Base-by-base conservation (phyloP, 2,888 invertebrate genomes). In the Cartodere bifasciata region DNA sequence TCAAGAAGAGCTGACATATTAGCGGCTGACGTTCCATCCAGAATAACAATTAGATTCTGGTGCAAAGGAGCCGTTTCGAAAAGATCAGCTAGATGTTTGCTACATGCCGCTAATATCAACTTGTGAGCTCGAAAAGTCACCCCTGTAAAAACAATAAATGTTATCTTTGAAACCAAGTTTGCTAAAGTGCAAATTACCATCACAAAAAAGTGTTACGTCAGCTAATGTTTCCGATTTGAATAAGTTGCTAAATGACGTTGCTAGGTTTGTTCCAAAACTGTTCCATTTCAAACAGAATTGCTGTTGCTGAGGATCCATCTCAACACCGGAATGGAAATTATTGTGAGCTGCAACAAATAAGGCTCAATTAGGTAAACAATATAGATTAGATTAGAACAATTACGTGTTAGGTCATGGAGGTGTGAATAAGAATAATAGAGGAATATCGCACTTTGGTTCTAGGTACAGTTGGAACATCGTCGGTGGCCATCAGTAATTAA, bases 241-340 rank as follows among this genome's bases (percentile, higher is more conserved):
- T 58, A 88, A 72, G 67, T 84, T 86, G 57, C 86, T 85, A 68
- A 87, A 88, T 52, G 87, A 84, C 52, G 85, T 84, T 53, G 87
- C 86, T 66, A 88, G 71, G 69, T 88, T 88, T 56, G 82, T 85
- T 62, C 87, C 87, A 66, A 87, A 88, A 70, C 86, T 87, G 76
- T 87, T 88, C 88, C 88, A 88, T 74, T 88, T 87, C 55, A 88
- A 74, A 72, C 87, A 87, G 69, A 87, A 88, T 69, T 88, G 87
- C 67, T 87, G 88, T 72, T 87, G 86, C 49, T 57, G 58, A 62
- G 84, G 79, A 75, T 86, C 86, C 87, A 87, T 87, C 67, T 77
- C 80, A 75, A 71, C 73, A 68, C 73, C 72, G 42, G 69, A 68
- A 66, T 69, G 71, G 65, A 67, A 69, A 69, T 64, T 68, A 66